Percentiles rank a stretch among this genome's conserved stretches.
These are phyloP conservation scores for Athalia rosae DNA, from an alignment of 2,888 invertebrate species.

Conservation along the genomic window DNA sequence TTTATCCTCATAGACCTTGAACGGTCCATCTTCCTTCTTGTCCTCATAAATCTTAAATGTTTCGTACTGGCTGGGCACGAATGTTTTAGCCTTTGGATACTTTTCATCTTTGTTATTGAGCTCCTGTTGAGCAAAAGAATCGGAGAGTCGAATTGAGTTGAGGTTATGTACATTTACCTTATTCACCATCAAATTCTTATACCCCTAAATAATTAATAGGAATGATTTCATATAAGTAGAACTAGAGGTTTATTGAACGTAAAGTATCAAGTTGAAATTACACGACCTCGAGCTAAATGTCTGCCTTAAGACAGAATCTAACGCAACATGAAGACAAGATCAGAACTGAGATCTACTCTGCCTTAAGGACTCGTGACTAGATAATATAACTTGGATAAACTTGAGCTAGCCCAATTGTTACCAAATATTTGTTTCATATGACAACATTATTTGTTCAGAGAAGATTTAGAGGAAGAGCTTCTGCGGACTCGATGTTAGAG, in stretches of 20 bases:
- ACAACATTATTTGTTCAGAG: background rate
- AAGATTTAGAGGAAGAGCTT: background rate
- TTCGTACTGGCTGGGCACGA: slow-evolving; percentile 78
- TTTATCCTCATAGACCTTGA: slow-evolving; percentile 68
- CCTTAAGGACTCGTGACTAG: background rate
- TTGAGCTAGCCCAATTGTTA: slow-evolving; percentile 16
- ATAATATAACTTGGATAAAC: background rate
- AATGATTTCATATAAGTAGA: too few species aligned
- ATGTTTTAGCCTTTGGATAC: slow-evolving; percentile 60
- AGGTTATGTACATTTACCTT: slow-evolving; percentile 19
- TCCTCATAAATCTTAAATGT: slow-evolving; percentile 87
- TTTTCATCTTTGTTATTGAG: slow-evolving; percentile 67
- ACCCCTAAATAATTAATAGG: too few species aligned
- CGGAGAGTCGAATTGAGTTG: background rate
- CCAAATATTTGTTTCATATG: slow-evolving; percentile 28
- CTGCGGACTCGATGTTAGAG: background rate
- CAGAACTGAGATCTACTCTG: background rate
- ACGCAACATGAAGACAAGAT: too few species aligned
- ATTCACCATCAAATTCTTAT: too few species aligned
- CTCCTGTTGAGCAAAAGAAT: slow-evolving; percentile 56
- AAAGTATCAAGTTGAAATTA: too few species aligned
- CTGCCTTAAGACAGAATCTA: too few species aligned
- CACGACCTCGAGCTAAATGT: too few species aligned
- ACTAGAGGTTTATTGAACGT: too few species aligned
- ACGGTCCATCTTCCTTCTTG: slow-evolving; percentile 73